phyloP scores from a whole-genome alignment of 2,113 vertebrate genomes.

The Odontophorus gujanensis region DNA sequence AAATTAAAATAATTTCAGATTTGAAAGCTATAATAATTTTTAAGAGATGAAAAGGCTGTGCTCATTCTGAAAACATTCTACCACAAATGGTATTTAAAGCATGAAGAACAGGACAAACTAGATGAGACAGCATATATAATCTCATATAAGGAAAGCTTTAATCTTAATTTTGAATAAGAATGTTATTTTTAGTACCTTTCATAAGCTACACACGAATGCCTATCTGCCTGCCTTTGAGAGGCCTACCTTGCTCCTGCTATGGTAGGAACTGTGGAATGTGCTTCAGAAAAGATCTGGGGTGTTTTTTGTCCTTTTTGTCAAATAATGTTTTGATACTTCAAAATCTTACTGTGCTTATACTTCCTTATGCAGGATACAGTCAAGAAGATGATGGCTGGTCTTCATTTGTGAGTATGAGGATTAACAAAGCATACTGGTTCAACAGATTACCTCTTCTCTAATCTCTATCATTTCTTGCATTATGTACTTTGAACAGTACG shows the following conservation, averaged over 20 bases:
- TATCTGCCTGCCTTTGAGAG: not conserved
- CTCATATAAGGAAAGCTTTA: not conserved
- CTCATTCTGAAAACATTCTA: not conserved
- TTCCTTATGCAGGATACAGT: constrained; percentile 59
- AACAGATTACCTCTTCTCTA: not conserved
- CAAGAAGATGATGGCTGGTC: constrained; percentile 81
- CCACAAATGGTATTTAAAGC: not conserved
- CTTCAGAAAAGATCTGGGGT: not conserved
- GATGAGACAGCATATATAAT: not conserved
- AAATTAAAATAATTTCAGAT: not conserved
- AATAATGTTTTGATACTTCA: not conserved
- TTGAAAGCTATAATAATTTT: not conserved
- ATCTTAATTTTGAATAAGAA: not conserved
- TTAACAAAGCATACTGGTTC: not conserved
- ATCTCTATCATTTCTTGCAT: not conserved
- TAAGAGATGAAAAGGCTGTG: not conserved
- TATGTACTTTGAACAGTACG: not conserved
- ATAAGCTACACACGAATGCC: not conserved
- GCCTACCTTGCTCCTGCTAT: not conserved
- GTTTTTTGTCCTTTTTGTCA: not conserved
- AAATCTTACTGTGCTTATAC: not conserved
- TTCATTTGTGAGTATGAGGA: constrained; percentile 84
- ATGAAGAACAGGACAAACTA: not conserved
- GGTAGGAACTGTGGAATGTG: not conserved
- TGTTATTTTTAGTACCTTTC: accelerated